Conservation (phyloP, 2,797 vertebrate species). For the Oreochromis grahami region DNA sequence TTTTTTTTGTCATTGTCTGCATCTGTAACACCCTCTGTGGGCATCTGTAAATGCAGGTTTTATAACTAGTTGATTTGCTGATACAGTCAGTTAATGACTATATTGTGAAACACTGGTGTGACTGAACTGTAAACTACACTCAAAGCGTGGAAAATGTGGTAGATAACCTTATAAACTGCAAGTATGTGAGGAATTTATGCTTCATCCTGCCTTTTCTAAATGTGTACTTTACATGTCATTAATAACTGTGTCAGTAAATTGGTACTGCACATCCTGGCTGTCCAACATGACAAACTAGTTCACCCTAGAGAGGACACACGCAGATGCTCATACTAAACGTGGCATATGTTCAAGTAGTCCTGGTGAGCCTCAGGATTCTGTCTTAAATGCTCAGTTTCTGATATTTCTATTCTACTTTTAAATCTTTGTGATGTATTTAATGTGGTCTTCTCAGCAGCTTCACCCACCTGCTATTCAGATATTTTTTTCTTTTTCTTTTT, state of each 20-base stretch:
- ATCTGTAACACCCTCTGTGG: neutral
- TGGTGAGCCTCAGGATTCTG: neutral
- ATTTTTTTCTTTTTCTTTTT: neutral
- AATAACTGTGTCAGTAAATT: neutral
- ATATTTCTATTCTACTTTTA: neutral
- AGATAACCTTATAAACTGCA: neutral
- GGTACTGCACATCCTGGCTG: neutral
- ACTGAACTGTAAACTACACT: neutral
- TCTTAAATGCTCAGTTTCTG: neutral
- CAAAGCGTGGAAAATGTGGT: neutral
- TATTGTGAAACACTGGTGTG: neutral
- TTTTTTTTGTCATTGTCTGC: neutral
- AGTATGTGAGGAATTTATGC: neutral
- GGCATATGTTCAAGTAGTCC: neutral
- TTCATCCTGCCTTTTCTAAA: neutral
- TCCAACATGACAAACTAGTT: neutral
- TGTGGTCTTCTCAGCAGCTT: neutral
- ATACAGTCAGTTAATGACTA: neutral
- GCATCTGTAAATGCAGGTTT: neutral
- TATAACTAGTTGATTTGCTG: neutral
- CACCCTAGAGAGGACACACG: neutral
- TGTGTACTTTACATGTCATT: neutral
- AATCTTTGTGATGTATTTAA: neutral
- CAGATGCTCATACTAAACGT: neutral
- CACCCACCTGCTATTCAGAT: neutral